phyloP scores from a whole-genome alignment of 1,140 invertebrate genomes.

The Cyrtorhinus lividipennis region DNA sequence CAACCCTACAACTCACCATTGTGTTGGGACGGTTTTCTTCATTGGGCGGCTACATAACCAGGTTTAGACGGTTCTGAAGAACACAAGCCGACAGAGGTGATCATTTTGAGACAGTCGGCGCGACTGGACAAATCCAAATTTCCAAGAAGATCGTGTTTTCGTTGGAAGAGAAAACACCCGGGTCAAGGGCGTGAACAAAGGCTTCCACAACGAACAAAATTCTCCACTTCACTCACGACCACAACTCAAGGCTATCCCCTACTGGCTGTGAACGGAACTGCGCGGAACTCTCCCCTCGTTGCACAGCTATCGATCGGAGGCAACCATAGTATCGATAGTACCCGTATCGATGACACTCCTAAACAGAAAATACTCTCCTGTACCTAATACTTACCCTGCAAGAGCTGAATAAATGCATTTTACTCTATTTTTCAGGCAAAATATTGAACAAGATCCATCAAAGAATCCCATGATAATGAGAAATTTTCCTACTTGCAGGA shows the following conservation, averaged over 20 bases:
- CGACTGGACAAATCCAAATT: neutral
- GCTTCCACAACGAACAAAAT: neutral
- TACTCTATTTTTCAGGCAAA: too few relatives aligned
- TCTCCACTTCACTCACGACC: neutral
- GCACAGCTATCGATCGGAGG: too few relatives aligned
- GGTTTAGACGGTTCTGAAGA: neutral
- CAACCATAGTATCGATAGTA: too few relatives aligned
- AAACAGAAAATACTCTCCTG: too few relatives aligned
- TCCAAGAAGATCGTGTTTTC: neutral
- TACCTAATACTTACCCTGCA: too few relatives aligned
- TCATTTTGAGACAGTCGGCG: neutral
- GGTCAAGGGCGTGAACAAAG: neutral
- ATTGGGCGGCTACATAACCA: neutral
- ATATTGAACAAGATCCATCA: too few relatives aligned
- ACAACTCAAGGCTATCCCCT: neutral
- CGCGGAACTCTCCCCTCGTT: too few relatives aligned
- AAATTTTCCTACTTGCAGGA: too few relatives aligned
- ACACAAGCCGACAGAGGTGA: neutral
- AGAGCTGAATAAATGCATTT: too few relatives aligned
- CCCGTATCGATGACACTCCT: too few relatives aligned
- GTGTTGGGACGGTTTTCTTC: constrained; percentile 17
- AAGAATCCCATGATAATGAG: too few relatives aligned
- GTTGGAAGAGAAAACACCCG: neutral
- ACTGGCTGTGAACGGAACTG: neutral
- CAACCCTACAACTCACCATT: constrained; percentile 14